Conservation (phyloP, 2,113 vertebrate genomes). For the Zonotrichia leucophrys region DNA sequence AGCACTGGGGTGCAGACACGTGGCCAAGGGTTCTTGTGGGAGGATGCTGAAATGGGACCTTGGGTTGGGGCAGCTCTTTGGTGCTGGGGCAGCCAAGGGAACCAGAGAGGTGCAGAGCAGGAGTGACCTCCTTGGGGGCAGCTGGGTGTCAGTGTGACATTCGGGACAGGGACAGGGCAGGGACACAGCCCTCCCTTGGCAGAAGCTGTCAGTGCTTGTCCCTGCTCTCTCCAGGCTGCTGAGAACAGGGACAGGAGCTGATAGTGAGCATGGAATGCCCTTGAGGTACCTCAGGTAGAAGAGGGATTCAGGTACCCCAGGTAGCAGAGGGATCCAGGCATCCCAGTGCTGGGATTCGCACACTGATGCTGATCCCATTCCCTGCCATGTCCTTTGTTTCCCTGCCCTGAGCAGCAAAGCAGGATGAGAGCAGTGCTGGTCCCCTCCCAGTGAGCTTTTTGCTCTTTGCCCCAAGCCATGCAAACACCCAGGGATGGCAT, state of each 20-base stretch:
- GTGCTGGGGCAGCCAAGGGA: background rate
- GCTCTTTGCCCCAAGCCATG: background rate
- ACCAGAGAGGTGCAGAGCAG: background rate
- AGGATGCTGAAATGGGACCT: background rate
- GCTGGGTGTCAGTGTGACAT: background rate
- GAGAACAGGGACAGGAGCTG: background rate
- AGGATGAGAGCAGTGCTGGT: background rate
- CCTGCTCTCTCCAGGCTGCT: background rate
- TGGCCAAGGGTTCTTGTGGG: background rate
- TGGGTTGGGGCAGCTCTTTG: background rate
- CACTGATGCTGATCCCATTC: background rate
- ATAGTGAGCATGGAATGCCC: fast-evolving
- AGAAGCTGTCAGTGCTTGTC: background rate
- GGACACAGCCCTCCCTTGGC: background rate
- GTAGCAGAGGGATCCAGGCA: background rate
- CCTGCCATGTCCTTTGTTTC: background rate
- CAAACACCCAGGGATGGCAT: fast-evolving
- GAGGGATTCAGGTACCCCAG: no score
- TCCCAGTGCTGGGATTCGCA: background rate
- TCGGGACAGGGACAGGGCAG: background rate
- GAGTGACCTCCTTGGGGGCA: fast-evolving
- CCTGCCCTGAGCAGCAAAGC: background rate
- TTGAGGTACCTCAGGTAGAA: background rate
- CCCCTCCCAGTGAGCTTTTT: background rate
- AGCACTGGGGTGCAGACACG: background rate